Evolutionary conservation across 1,140 invertebrate genomes (phyloP).

Genomic region (Sminthurides bifidus): DNA sequence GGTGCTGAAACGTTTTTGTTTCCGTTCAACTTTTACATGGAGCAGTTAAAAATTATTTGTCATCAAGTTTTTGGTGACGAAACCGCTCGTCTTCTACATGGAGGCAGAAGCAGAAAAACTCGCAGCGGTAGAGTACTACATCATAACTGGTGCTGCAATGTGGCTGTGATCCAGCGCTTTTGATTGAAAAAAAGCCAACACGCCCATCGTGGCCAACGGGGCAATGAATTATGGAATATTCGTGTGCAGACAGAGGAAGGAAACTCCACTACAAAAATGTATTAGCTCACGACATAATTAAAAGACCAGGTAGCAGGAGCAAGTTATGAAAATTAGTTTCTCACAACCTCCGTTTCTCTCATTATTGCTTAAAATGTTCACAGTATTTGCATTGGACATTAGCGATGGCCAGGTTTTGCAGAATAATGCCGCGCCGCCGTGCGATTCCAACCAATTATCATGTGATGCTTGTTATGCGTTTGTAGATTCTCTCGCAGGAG

Average conservation of each 20-base stretch:
- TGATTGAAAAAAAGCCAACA: constrained; percentile 15
- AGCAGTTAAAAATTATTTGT: no score
- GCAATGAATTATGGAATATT: constrained; percentile 23
- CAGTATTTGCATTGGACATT: constrained; percentile 13
- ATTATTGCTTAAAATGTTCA: no score
- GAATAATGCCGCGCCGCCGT: background rate
- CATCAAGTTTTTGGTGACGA: no score
- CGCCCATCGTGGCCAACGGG: constrained; percentile 5
- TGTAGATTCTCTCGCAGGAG: no score
- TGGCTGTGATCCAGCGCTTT: background rate
- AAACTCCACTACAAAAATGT: constrained; percentile 14
- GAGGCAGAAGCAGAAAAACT: background rate
- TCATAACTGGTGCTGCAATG: background rate
- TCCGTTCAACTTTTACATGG: no score
- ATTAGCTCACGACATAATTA: constrained; percentile 27
- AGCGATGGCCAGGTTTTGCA: background rate
- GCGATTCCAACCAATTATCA: background rate
- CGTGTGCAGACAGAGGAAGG: constrained; percentile 22
- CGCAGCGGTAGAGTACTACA: background rate
- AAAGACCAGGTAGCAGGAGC: constrained; percentile 20
- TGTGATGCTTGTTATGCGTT: no score
- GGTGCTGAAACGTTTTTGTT: background rate
- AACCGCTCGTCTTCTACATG: no score
- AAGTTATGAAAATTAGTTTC: constrained; percentile 28
- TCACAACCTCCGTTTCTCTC: no score